These are phyloP conservation scores for Poeciliopsis gracilis DNA, from an alignment of 2,797 vertebrate species.

Conservation along the genomic window DNA sequence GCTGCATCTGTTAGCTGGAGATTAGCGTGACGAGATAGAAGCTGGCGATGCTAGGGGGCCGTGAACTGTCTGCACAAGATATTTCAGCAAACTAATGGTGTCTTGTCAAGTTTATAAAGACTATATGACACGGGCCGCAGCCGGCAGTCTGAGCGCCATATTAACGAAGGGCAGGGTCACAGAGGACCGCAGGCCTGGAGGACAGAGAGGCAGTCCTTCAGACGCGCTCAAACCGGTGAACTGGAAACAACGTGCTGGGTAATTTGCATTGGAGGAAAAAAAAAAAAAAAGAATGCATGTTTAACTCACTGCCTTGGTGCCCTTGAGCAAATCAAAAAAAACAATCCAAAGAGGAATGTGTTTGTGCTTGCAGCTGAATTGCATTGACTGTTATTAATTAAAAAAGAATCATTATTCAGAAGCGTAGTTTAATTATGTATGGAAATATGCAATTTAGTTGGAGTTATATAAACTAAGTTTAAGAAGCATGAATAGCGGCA, in stretches of 20 bases:
- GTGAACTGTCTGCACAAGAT: constrained; percentile 48
- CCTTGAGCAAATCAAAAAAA: constrained; percentile 17
- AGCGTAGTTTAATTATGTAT: not conserved
- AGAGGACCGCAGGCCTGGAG: constrained; percentile 11
- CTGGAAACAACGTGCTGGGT: constrained; percentile 8
- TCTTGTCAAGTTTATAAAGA: constrained; percentile 36
- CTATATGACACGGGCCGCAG: constrained; percentile 12
- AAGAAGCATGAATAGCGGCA: not conserved
- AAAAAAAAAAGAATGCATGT: not conserved
- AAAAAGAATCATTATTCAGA: not conserved
- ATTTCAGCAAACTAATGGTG: constrained; percentile 52
- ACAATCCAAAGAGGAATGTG: not conserved
- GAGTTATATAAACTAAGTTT: not conserved
- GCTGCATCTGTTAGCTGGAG: constrained; percentile 64
- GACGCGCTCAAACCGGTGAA: constrained; percentile 24
- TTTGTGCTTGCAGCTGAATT: constrained; percentile 6
- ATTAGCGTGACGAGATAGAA: constrained; percentile 65
- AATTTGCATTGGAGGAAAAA: not conserved
- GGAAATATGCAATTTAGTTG: constrained; percentile 2
- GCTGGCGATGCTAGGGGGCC: constrained; percentile 48
- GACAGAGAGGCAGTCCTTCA: constrained; percentile 4
- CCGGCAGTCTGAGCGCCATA: constrained; percentile 31
- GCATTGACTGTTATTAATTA: not conserved
- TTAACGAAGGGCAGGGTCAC: constrained; percentile 34
- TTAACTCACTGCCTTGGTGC: constrained; percentile 8